Evolutionary conservation across 2,113 vertebrate species (phyloP).

Genomic region (Oreocharis arfaki): DNA sequence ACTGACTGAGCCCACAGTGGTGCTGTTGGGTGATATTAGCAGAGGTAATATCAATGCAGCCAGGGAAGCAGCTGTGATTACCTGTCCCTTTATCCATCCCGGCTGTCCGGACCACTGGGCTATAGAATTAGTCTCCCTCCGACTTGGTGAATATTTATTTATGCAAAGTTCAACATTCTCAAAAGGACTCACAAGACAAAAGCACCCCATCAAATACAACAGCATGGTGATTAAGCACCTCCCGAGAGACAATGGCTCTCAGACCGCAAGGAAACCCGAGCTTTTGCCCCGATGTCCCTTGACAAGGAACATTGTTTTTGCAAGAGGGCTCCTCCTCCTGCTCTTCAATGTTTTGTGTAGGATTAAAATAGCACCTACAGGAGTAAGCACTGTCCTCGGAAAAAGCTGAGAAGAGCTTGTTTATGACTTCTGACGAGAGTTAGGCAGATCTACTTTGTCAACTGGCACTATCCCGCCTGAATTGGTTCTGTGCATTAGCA

Average conservation of each 20-base stretch:
- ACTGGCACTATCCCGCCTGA: neutral
- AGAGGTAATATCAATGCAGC: neutral
- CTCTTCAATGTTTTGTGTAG: neutral
- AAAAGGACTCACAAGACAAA: conserved; percentile 18
- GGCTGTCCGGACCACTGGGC: neutral
- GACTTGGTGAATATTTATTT: conserved; percentile 48
- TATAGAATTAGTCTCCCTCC: neutral
- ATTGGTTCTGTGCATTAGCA: neutral
- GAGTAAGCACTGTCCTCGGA: neutral
- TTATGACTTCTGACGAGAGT: neutral
- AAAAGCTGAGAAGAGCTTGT: neutral
- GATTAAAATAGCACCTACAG: neutral
- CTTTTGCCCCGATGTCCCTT: neutral
- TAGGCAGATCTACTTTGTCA: neutral
- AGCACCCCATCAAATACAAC: conserved; percentile 12
- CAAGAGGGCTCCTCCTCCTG: neutral
- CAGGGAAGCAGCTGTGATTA: conserved; percentile 13
- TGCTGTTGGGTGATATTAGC: neutral
- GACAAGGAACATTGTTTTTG: conserved; percentile 5
- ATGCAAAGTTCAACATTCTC: conserved; percentile 46
- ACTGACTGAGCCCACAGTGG: neutral
- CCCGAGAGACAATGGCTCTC: neutral
- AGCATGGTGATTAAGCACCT: neutral
- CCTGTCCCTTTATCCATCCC: neutral
- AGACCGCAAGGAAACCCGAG: neutral